phyloP scores from a whole-genome alignment of 2,797 vertebrate genomes.

The Luscinia megarhynchos region DNA sequence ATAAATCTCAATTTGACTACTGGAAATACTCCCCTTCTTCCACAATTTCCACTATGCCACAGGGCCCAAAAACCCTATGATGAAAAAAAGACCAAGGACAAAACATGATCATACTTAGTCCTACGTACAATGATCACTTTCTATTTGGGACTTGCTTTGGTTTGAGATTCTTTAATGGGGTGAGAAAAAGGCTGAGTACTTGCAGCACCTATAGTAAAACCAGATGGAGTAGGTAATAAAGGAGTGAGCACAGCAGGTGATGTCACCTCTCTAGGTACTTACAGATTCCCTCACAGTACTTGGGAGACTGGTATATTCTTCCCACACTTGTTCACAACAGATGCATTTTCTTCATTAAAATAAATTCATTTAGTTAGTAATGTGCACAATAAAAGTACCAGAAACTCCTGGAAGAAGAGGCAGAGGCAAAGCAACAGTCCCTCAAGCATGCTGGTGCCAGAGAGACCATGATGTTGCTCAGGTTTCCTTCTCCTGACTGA shows the following conservation, averaged over 20 bases:
- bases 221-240: not conserved
- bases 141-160: not conserved
- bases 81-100: not conserved
- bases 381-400: not conserved
- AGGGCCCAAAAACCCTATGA: not conserved
- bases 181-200: not conserved
- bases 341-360: not conserved
- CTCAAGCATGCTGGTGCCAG: not conserved
- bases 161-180: not conserved
- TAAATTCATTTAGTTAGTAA: not conserved
- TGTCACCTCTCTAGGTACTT: not conserved
- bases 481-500: not conserved
- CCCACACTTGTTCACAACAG: not conserved
- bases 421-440: not conserved
- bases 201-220: not conserved
- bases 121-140: not conserved
- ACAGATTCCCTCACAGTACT: not conserved
- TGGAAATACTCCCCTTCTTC: not conserved
- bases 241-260: rapidly evolving
- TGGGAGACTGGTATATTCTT: not conserved
- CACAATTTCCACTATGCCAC: not conserved
- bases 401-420: not conserved
- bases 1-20: not conserved
- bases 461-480: not conserved
- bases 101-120: not conserved